Evolutionary conservation across 2,797 vertebrate genomes (phyloP), one percentile per base, ranked within the genome.

Genomic region (Bradypodion pumilum): DNA sequence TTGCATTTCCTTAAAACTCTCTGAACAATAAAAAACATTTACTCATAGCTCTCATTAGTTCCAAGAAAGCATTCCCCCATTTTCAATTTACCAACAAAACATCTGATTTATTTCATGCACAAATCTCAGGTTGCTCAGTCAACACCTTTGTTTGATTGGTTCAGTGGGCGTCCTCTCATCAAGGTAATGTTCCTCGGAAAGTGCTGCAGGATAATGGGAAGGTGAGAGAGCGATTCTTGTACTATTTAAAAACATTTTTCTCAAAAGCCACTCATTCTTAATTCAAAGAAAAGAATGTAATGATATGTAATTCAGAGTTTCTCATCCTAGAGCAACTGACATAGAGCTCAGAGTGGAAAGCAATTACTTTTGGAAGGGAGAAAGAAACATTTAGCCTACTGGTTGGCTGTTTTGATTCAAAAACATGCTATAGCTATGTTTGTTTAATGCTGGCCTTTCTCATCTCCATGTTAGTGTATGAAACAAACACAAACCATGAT

Each of bases 131-230:
- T 62, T 10, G 42, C 84, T 68, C 35, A 46, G 56, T 78, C 84
- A 81, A 79, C 56, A 88, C 85, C 1, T 85, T 60, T n/a, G 16
- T 82, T 89, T 88, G 87, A 75, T 81, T 75, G 63, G 1, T 0
- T 87, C 10, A 59, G 44, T 81, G 83, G 85, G 69, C 46, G 75
- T 90, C 74, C 27, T 85, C 40, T 86, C 27, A 37, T 87, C 74
- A 78, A 87, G 25, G 27, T 12, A 73, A 77, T 9, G 27, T 74
- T 88, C 70, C 68, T 87, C 68, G 62, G 37, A 70, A 73, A 59
- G 16, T 35, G 0, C 8, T 32, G 37, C 66, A 52, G 81, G 84
- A 92, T 82, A 87, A 87, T 79, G 69, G 79, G 19, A 42, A 80
- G 7, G 27, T 73, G 74, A 60, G 80, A 60, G 80, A 23, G 52